These are phyloP conservation scores for Naja naja DNA, from an alignment of 2,113 vertebrate species.

Conservation along the genomic window DNA sequence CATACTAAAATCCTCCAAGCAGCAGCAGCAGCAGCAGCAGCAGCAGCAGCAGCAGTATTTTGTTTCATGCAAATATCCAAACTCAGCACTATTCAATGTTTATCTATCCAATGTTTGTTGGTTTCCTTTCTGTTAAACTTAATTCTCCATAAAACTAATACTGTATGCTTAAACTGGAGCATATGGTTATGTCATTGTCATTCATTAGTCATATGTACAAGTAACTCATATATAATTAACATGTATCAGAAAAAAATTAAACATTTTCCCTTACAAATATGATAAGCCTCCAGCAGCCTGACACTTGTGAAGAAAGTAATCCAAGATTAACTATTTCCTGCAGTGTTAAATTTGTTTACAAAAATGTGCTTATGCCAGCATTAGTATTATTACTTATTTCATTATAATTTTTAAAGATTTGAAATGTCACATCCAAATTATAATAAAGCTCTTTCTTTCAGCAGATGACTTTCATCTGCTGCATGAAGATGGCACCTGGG, in stretches of 20 bases:
- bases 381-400: background rate
- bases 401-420: background rate
- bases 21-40: background rate
- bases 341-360: background rate
- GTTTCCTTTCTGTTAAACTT: background rate
- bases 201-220: background rate
- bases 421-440: background rate
- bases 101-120: background rate
- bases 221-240: background rate
- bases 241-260: background rate
- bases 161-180: background rate
- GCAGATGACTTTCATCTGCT: background rate
- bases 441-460: background rate
- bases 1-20: background rate
- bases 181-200: background rate
- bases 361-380: background rate
- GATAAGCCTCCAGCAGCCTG: background rate
- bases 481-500: background rate
- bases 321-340: background rate
- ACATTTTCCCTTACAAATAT: background rate
- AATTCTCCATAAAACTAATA: background rate
- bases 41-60: accelerated
- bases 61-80: background rate
- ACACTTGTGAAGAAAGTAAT: background rate
- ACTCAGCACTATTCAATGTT: background rate